Conservation (phyloP, 2,888 invertebrate species). For the Tethea ocularis region DNA sequence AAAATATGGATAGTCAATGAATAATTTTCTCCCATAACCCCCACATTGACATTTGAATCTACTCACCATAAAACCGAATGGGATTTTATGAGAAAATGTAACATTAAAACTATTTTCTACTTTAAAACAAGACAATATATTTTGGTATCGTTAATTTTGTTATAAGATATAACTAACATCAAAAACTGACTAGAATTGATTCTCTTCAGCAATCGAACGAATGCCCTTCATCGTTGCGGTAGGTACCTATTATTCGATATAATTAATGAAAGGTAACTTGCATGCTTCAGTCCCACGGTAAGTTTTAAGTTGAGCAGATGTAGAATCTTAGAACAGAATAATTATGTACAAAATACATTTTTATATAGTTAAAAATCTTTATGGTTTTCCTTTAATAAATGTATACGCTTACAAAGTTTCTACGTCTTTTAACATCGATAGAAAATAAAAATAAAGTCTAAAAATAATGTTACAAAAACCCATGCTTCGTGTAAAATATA, state of each 20-base stretch:
- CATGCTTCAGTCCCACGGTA: slow-evolving; percentile 68
- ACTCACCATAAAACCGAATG: slow-evolving; percentile 38
- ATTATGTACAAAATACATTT: slow-evolving; percentile 78
- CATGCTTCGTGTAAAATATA: slow-evolving; percentile 31
- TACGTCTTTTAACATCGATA: slow-evolving; percentile 58
- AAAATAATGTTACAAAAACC: slow-evolving; percentile 52
- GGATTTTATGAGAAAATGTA: neutral
- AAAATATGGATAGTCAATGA: slow-evolving; percentile 31
- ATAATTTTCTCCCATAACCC: slow-evolving; percentile 11
- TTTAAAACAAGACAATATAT: slow-evolving; percentile 20
- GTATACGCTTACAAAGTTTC: slow-evolving; percentile 73
- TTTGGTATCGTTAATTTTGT: slow-evolving; percentile 33
- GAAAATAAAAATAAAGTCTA: slow-evolving; percentile 55
- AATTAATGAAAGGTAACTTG: slow-evolving; percentile 38
- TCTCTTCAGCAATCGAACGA: slow-evolving; percentile 18
- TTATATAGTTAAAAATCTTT: slow-evolving; percentile 67
- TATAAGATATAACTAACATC: slow-evolving; percentile 38
- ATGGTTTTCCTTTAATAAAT: slow-evolving; percentile 58
- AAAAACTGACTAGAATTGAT: slow-evolving; percentile 55
- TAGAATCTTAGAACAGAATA: slow-evolving; percentile 78
- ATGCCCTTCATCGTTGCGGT: slow-evolving; percentile 21
- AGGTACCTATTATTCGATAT: no score
- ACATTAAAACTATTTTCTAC: slow-evolving; percentile 16
- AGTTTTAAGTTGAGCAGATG: slow-evolving; percentile 81
- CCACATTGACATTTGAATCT: slow-evolving; percentile 33